Conservation (phyloP, 2,888 invertebrate species). For the Torymus tubicola region DNA sequence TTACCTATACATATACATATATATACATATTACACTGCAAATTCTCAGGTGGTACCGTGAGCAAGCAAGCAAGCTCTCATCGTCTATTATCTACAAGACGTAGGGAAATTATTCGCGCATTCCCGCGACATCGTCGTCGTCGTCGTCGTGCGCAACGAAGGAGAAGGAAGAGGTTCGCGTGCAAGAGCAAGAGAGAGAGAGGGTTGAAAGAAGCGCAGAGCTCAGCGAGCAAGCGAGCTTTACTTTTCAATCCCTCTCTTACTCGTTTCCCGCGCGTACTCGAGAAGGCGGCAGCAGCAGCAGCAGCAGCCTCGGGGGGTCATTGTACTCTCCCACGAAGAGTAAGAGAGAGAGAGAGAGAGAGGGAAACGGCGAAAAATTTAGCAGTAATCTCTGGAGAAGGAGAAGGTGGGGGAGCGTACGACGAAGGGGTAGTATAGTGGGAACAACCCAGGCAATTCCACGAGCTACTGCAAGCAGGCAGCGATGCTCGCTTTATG, state of each 20-base stretch:
- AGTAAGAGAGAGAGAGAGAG: constrained; percentile 17
- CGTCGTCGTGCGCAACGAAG: not conserved
- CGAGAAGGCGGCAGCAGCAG: constrained; percentile 1
- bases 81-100: not conserved
- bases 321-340: constrained; percentile 38
- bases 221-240: constrained; percentile 15
- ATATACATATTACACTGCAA: too few relatives aligned
- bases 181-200: not conserved
- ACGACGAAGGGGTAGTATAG: too few relatives aligned
- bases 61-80: too few relatives aligned
- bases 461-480: constrained; percentile 56
- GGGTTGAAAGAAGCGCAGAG: not conserved
- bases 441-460: constrained; percentile 58
- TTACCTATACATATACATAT: too few relatives aligned
- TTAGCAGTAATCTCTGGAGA: constrained; percentile 66
- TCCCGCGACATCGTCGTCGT: not conserved
- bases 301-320: constrained; percentile 27
- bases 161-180: constrained; percentile 21
- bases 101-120: constrained; percentile 16
- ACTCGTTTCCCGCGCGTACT: not conserved
- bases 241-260: constrained; percentile 43
- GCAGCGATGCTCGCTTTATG: constrained; percentile 70
- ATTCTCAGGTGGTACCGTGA: too few relatives aligned
- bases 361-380: constrained; percentile 67
- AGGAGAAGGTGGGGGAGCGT: constrained; percentile 26